Evolutionary conservation across 2,888 invertebrate species (phyloP).

Genomic region (Unio delphinus): DNA sequence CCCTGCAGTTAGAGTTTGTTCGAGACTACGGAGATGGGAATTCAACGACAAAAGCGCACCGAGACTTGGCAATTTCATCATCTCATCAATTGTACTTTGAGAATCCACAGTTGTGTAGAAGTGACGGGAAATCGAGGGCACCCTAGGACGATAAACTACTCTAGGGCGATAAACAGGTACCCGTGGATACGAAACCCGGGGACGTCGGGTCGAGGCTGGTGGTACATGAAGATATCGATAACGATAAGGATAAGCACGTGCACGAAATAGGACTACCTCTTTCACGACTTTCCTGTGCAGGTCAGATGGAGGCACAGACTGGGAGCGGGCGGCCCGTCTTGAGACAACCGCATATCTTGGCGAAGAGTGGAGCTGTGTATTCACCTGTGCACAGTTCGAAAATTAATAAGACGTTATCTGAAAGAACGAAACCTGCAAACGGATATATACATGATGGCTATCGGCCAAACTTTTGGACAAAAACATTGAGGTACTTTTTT

Average conservation of each 20-base stretch:
- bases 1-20: too few relatives aligned
- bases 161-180: conserved; percentile 18
- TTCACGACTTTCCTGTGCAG: conserved; percentile 6
- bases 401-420: conserved; percentile 3
- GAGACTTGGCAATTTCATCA: too few relatives aligned
- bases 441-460: too few relatives aligned
- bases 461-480: too few relatives aligned
- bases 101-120: too few relatives aligned
- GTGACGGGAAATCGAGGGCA: too few relatives aligned
- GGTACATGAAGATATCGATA: conserved; percentile 24
- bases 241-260: conserved; percentile 34
- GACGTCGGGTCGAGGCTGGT: conserved; percentile 34
- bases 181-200: conserved; percentile 24
- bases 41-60: too few relatives aligned
- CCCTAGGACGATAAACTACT: too few relatives aligned
- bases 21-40: too few relatives aligned
- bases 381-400: conserved; percentile 48
- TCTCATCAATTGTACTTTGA: too few relatives aligned
- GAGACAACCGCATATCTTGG: conserved; percentile 54
- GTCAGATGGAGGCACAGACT: conserved; percentile 27
- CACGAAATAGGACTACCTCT: conserved; percentile 37
- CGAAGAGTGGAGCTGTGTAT: conserved; percentile 53
- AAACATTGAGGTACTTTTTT: too few relatives aligned
- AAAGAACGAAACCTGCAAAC: too few relatives aligned
- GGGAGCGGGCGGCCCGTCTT: conserved; percentile 48